Evolutionary conservation across 1,140 invertebrate species (phyloP), one percentile per base, ranked within the genome.

Genomic region (Apis laboriosa): DNA sequence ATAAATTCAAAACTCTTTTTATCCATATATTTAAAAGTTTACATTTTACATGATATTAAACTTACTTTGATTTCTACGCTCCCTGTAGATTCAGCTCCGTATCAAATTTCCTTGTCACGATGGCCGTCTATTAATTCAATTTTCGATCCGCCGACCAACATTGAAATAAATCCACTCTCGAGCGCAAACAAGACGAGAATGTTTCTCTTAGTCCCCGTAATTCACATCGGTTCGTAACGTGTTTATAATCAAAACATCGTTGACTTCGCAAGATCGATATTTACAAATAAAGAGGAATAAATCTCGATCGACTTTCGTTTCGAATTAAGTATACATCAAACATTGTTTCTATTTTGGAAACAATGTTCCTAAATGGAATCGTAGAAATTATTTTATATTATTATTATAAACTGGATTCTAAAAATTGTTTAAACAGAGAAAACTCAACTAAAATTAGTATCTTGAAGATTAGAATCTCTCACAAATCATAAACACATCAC

Each of bases 211-310:
- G 43, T 43, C 19, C 56, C 73, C 77, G 68, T 73, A 80, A 80
- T 72, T 80, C 58, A 77, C 53, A 68, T 56, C 53, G 53, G 53
- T 9, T 19, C 24, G 24, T n/a, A 34, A 13, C 12, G 24, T 63
- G 55, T 79, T 72, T 72, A 58, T 77, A 68, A 77, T 77, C 64
- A 68, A 77, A 77, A 77, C 24, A 68, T 77, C 63, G 51, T 9
- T 15, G 28, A 7, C 21, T 12, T 58, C 11, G 34, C 53, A 17
- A 53, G 12, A 3, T 12, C 21, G 76, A 19, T 68, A 58, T 68
- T 68, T 68, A 77, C 49, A 77, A 77, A 77, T 77, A 77, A 77
- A 43, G 34, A 3, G 34, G 53, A 55, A 68, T 43, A 43, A 68
- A 77, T 77, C 64, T 17, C 53, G 63, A 68, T 49, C 63, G 51